A percentile compares a stretch with the other conserved stretches of the same genome.
Conservation (phyloP, 1,140 invertebrate genomes). For the Delia radicum region DNA sequence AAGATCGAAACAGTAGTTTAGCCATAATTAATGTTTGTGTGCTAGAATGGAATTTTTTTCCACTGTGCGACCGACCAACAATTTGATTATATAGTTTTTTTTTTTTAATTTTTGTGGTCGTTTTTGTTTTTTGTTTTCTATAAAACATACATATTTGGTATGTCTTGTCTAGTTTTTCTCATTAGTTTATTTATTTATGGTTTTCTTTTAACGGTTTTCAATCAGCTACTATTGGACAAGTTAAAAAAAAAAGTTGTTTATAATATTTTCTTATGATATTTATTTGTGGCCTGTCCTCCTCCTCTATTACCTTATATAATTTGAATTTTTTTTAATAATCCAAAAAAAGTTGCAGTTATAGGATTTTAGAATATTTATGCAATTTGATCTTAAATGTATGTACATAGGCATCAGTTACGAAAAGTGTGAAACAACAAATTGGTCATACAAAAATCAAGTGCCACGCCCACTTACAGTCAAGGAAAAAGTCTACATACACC, state of each 20-base stretch:
- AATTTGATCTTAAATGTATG: too few species aligned
- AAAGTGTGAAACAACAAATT: too few species aligned
- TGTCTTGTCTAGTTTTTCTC: neutral
- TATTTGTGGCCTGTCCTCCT: neutral
- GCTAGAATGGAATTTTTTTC: too few species aligned
- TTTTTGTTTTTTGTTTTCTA: neutral
- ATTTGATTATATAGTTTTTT: neutral
- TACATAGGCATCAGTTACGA: neutral
- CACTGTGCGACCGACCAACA: too few species aligned
- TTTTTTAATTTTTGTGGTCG: too few species aligned
- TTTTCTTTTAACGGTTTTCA: conserved; percentile 11
- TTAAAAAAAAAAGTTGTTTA: neutral
- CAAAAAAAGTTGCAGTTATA: neutral
- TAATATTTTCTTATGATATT: neutral
- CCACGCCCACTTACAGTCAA: too few species aligned
- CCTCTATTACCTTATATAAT: neutral
- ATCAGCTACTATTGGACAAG: neutral
- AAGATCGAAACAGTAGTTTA: too few species aligned
- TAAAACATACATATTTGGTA: neutral
- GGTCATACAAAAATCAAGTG: too few species aligned
- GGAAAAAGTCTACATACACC: too few species aligned
- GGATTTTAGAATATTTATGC: too few species aligned
- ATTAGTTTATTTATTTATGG: neutral
- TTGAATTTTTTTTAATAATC: neutral
- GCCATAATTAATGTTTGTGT: too few species aligned